These are phyloP conservation scores for Corythornis leucogaster DNA, from an alignment of 2,797 vertebrate species.

Conservation along the genomic window DNA sequence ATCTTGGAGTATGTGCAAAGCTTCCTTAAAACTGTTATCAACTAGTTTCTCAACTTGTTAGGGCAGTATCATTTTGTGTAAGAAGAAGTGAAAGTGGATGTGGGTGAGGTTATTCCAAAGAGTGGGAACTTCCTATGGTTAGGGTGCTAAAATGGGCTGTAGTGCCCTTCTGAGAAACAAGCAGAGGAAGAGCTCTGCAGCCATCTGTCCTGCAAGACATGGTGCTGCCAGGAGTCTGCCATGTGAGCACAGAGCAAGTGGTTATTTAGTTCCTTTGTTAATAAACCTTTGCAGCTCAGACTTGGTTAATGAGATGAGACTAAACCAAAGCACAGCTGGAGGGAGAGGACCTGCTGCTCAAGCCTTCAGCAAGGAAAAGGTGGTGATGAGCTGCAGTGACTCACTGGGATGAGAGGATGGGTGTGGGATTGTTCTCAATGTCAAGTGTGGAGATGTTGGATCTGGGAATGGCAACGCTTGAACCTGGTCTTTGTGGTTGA, in stretches of 20 bases:
- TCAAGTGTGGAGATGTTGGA: not conserved
- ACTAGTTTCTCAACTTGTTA: not conserved
- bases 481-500: not conserved
- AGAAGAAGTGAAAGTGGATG: not conserved
- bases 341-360: not conserved
- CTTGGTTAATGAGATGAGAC: not conserved
- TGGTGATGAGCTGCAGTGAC: not conserved
- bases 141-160: not conserved
- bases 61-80: not conserved
- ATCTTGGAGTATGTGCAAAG: not conserved
- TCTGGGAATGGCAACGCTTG: not conserved
- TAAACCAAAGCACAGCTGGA: not conserved
- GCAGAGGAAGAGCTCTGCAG: not conserved
- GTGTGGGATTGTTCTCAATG: not conserved
- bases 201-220: not conserved
- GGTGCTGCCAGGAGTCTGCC: accelerated
- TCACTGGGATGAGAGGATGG: not conserved
- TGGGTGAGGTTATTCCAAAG: not conserved
- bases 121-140: not conserved
- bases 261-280: not conserved
- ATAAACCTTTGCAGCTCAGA: not conserved
- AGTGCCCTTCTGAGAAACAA: not conserved
- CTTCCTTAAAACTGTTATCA: accelerated
- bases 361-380: not conserved
- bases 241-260: not conserved